Percentiles rank a stretch among this genome's conserved stretches.
Evolutionary conservation across 1,140 invertebrate genomes (phyloP).

Genomic region (Dinothrombium tinctorium): DNA sequence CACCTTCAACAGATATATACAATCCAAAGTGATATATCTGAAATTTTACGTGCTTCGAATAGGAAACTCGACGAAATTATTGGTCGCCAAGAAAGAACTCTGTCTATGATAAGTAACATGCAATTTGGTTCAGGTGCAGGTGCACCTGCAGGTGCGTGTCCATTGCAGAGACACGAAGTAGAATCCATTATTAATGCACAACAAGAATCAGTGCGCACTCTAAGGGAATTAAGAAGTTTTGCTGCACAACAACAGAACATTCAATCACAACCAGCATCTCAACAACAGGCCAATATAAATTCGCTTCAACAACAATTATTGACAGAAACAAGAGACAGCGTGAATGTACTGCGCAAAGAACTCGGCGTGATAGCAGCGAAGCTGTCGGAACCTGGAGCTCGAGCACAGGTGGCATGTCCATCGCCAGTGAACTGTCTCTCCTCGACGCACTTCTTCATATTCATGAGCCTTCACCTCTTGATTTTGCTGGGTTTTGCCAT

Average conservation of each 20-base stretch:
- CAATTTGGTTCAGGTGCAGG: constrained; percentile 1
- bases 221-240: constrained; percentile 38
- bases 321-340: constrained; percentile 48
- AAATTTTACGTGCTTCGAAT: constrained; percentile 43
- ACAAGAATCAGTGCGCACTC: constrained; percentile 45
- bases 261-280: constrained; percentile 1
- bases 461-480: constrained; percentile 42
- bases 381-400: constrained; percentile 3
- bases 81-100: constrained; percentile 49
- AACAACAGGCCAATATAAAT: neutral
- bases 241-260: neutral
- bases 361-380: neutral
- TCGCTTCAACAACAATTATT: constrained; percentile 9
- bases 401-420: constrained; percentile 14
- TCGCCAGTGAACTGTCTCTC: constrained; percentile 34
- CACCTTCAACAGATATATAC: constrained; percentile 78
- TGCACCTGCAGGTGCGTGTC: neutral
- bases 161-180: constrained; percentile 55
- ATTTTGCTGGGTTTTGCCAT: constrained; percentile 53
- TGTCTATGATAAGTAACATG: constrained; percentile 21
- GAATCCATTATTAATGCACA: constrained; percentile 58
- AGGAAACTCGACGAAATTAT: constrained; percentile 73
- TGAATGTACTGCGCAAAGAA: constrained; percentile 45
- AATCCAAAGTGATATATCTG: constrained; percentile 61
- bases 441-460: constrained; percentile 41